Conservation (phyloP, 2,888 invertebrate genomes). For the Gastracanthus pulcherrimus region DNA sequence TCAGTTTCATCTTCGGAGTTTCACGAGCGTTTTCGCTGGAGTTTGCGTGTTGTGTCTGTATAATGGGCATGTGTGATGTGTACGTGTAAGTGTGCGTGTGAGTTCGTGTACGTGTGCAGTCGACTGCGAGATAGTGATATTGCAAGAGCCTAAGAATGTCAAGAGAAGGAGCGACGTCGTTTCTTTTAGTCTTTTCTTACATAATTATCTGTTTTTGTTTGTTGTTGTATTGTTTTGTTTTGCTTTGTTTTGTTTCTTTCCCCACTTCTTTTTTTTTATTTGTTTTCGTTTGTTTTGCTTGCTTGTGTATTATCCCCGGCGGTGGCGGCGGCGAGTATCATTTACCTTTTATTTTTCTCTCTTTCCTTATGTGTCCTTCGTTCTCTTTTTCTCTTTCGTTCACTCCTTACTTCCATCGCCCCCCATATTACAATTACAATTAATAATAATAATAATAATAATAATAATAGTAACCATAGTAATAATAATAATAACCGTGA, state of each 20-base stretch:
- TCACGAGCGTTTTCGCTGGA: neutral
- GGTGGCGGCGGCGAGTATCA: neutral
- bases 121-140: constrained; percentile 70
- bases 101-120: constrained; percentile 60
- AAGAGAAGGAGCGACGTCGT: constrained; percentile 71
- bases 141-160: constrained; percentile 73
- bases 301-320: neutral
- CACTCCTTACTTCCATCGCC: neutral
- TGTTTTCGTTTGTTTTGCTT: neutral
- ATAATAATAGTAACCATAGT: neutral
- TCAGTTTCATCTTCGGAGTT: neutral
- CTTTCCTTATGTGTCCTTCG: neutral
- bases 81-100: neutral
- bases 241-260: neutral
- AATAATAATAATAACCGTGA: neutral
- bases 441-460: neutral
- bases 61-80: neutral
- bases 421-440: neutral
- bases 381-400: neutral
- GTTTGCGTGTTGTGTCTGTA: neutral
- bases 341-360: neutral
- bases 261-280: neutral
- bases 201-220: neutral
- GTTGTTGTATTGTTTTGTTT: neutral
- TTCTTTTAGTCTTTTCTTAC: neutral